Base-by-base conservation (phyloP, 1,140 invertebrate species). In the Drosophila obscura region DNA sequence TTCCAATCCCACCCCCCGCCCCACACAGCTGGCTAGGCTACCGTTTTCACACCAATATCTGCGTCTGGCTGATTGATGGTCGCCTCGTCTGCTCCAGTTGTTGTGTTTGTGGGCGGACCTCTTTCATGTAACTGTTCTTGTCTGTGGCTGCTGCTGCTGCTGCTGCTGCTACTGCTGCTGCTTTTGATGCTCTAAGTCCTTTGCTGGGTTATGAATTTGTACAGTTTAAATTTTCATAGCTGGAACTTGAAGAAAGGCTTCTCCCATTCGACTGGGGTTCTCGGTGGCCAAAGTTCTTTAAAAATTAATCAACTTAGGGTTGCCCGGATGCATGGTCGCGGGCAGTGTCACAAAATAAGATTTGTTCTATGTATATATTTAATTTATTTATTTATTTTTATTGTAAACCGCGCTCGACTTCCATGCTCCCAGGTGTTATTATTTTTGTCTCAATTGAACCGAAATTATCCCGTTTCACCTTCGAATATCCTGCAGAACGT, bases 31-130 rank as follows among this genome's bases (percentile, higher is more conserved):
- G 31, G 24, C 15, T 28, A 26, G 43, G 50, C 22, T 46, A 44
- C 66, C 62, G 57, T 59, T 78, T 87, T 87, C 82, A 82, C 82
- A 87, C 82, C 82, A 88, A 82, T 76, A 82, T 73, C 78, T 88
- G 79, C 59, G 64, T 79, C 79, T 83, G 83, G 72, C 83, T 88
- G 83, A 87, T 87, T 87, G 83, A 87, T 87, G 83, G 83, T 79
- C 63, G 71, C 72, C 60, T 63, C 71, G 75, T 78, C 78, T 75
- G 66, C 61, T 80, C 41, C 58, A 48, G 58, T 73, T 82, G 69
- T 53, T 74, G 69, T 67, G 72, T 67, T 67, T 53, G 74, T 69
- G 63, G 66, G 55, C 49, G 66, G 61, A 56, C 67, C 66, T 65
- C 64, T 69, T 73, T 58, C 51, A 46, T 80, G 73, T 73, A 73